Percentiles rank a stretch among this genome's conserved stretches.
These are phyloP conservation scores for Pteropus alecto DNA, from an alignment of 2,113 vertebrate genomes.

Conservation along the genomic window DNA sequence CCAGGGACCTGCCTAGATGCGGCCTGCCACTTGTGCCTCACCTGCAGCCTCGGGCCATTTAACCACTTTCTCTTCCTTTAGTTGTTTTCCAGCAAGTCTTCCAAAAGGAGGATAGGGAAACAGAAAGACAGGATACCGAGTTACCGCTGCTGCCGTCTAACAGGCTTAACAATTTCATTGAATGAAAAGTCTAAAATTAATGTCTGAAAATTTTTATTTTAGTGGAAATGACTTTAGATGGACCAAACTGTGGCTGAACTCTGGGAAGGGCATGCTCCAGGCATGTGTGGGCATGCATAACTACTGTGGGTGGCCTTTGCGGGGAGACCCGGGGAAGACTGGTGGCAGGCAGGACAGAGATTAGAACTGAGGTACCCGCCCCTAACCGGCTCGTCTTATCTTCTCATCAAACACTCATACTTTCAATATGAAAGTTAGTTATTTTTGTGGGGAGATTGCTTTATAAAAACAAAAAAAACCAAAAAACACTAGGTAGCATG, in stretches of 20 bases:
- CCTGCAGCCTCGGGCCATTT: too few species aligned
- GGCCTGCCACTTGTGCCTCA: neutral
- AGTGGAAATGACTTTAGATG: neutral
- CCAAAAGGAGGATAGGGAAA: neutral
- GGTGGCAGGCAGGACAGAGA: rapidly evolving
- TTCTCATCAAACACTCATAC: neutral
- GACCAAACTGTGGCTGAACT: rapidly evolving
- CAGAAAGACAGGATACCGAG: neutral
- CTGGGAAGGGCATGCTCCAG: neutral
- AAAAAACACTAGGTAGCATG: neutral
- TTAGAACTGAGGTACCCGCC: neutral
- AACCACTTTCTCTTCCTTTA: neutral
- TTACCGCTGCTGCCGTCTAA: neutral
- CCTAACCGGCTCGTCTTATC: neutral
- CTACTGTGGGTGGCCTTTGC: neutral
- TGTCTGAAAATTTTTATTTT: neutral
- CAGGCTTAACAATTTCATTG: neutral
- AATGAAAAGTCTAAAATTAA: neutral
- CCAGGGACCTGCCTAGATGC: neutral
- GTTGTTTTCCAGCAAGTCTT: neutral
- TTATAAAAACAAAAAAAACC: neutral
- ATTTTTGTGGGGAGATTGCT: neutral
- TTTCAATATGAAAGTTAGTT: neutral
- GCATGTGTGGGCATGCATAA: neutral
- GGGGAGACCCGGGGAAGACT: neutral